These are phyloP conservation scores for Listronotus oregonensis DNA, from an alignment of 1,140 invertebrate genomes.

Conservation along the genomic window DNA sequence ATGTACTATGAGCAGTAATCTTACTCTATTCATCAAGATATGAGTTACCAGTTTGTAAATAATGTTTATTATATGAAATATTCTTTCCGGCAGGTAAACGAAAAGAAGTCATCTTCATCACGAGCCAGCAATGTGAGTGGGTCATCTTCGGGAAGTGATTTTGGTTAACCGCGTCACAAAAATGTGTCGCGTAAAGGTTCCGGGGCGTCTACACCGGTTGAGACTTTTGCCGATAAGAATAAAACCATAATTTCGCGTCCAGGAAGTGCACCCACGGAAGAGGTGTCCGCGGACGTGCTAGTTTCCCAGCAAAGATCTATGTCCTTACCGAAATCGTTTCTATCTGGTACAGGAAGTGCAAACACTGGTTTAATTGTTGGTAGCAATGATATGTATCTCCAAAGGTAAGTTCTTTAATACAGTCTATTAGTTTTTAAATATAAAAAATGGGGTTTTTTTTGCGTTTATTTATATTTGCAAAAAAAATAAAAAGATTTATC, in stretches of 20 bases:
- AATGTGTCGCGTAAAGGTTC: conserved; percentile 56
- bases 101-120: conserved; percentile 17
- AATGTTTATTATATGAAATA: not conserved
- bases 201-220: conserved; percentile 61
- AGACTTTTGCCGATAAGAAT: conserved; percentile 49
- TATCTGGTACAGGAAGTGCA: conserved; percentile 47
- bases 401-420: conserved; percentile 25
- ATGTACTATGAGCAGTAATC: too few species aligned
- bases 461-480: too few species aligned
- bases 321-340: conserved; percentile 68
- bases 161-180: conserved; percentile 61
- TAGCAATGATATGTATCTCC: conserved; percentile 18
- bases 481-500: too few species aligned
- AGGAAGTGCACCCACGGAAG: conserved; percentile 61
- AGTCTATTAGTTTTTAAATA: too few species aligned
- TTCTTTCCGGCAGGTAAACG: conserved; percentile 13
- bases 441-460: too few species aligned
- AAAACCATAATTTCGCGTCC: conserved; percentile 59
- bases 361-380: not conserved
- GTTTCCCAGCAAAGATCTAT: conserved; percentile 64
- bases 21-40: too few species aligned
- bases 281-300: conserved; percentile 43
- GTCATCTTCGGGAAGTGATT: conserved; percentile 63
- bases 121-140: conserved; percentile 51
- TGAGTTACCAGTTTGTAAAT: too few species aligned